Base-by-base conservation (phyloP, 1,140 invertebrate genomes). In the Yoshiicerus persimilis region DNA sequence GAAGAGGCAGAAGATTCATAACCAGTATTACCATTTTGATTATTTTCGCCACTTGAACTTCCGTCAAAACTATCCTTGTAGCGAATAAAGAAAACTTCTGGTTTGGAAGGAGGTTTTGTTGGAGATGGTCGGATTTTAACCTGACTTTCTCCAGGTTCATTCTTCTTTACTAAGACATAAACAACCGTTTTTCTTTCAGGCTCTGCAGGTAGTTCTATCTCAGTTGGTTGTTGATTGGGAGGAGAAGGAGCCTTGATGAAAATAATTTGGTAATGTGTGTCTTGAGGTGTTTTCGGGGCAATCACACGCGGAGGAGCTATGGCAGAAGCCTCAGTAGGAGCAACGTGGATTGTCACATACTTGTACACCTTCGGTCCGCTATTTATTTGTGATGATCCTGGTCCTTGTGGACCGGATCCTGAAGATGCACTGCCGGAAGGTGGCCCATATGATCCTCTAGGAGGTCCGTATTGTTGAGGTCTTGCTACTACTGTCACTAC, bases 201-300 rank as follows among this genome's bases (percentile, higher is more conserved):
- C 91, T 95, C 96, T 27, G 95, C 95, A 89, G 96, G 95, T 64
- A 96, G 91, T 3, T 96, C 96, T 88, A 97, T 94, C 25, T 95
- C 93, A 4, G 96, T 96, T 0, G 95, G 95, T 4, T 95, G 96
- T 11, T 96, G 96, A 13, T 95, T 95, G 1, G 96, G 95, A 80
- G 96, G 95, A 5, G 95, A 96, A 80, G 96, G 96, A 1, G 96
- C 96, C 92, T 97, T 96, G 91, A 97, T 97, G 93, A 97, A 97
- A 64, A 97, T 96, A 90, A 97, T 96, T 92, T 96, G 96, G 94
- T 96, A 97, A 91, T 97, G 96, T 91, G 97, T 97, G 91, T 96
- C 96, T 10, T 96, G 95, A 8, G 96, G 94, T 66, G 95, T n/a
- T 27, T 91, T 91, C 0, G 90, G 89, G 0, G 90, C 91, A 34